phyloP scores from a whole-genome alignment of 2,888 invertebrate genomes.

The Oxystoma pomonae region DNA sequence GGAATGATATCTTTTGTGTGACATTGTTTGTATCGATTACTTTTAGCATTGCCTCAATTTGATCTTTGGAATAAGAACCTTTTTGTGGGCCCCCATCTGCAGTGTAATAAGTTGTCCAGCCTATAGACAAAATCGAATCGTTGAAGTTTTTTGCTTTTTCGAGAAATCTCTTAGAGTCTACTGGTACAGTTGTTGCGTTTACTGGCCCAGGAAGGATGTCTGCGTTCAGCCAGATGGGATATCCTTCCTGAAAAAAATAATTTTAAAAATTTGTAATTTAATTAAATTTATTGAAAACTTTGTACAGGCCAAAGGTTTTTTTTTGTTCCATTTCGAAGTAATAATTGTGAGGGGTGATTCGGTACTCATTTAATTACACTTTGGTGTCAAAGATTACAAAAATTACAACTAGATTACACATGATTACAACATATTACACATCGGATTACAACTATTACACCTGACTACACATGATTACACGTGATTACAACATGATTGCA shows the following conservation, averaged over 20 bases:
- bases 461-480: too few relatives aligned
- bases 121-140: slow-evolving; percentile 69
- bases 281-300: too few relatives aligned
- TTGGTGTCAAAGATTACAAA: too few relatives aligned
- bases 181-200: slow-evolving; percentile 55
- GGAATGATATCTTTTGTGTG: slow-evolving; percentile 72
- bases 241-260: slow-evolving; percentile 50
- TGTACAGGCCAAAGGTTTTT: too few relatives aligned
- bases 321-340: too few relatives aligned
- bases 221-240: slow-evolving; percentile 84
- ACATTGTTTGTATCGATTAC: slow-evolving; percentile 53
- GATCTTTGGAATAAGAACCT: slow-evolving; percentile 58
- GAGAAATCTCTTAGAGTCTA: slow-evolving; percentile 64
- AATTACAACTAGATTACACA: too few relatives aligned
- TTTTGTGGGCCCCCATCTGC: slow-evolving; percentile 40
- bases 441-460: too few relatives aligned
- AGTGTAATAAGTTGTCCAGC: slow-evolving; percentile 62
- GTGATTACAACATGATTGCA: too few relatives aligned
- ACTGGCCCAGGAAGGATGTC: slow-evolving; percentile 79
- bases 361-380: too few relatives aligned
- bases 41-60: slow-evolving; percentile 67
- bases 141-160: slow-evolving; percentile 54
- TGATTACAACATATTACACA: too few relatives aligned
- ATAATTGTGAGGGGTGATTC: too few relatives aligned
- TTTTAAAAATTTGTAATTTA: too few relatives aligned